These are phyloP conservation scores for Heliconius eleuchia DNA, from an alignment of 1,140 invertebrate genomes.

Conservation along the genomic window DNA sequence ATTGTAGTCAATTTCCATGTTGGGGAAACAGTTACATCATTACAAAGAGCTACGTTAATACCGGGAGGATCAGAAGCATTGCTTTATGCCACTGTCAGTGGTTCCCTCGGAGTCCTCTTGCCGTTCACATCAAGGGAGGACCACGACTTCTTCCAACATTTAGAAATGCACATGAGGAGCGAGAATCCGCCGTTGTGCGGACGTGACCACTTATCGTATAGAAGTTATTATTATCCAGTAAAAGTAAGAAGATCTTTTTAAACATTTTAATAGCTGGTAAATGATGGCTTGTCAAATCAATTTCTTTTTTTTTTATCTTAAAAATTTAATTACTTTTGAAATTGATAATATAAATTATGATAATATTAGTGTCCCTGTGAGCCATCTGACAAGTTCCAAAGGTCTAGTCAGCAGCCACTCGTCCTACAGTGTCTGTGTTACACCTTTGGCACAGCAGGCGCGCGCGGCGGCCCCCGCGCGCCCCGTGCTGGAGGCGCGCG, in stretches of 20 bases:
- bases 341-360: too few species aligned
- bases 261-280: background rate
- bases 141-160: slow-evolving; percentile 99
- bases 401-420: slow-evolving; percentile 65
- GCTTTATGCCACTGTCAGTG: slow-evolving; percentile 97
- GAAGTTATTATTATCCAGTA: slow-evolving; percentile 98
- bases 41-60: slow-evolving; percentile 97
- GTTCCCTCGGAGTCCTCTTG: slow-evolving; percentile 96
- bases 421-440: slow-evolving; percentile 59
- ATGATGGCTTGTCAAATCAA: too few species aligned
- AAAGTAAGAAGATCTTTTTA: slow-evolving; percentile 84
- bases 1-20: slow-evolving; percentile 96
- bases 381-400: background rate
- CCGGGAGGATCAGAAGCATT: slow-evolving; percentile 98
- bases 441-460: slow-evolving; percentile 64
- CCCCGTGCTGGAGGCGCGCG: slow-evolving; percentile 38
- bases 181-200: slow-evolving; percentile 98
- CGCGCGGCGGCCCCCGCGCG: slow-evolving; percentile 29
- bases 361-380: background rate
- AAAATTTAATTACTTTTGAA: too few species aligned
- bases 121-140: slow-evolving; percentile 99
- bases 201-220: slow-evolving; percentile 97
- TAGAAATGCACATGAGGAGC: slow-evolving; percentile 99
- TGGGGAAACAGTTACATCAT: slow-evolving; percentile 95
- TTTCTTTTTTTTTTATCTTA: too few species aligned